Evolutionary conservation across 2,797 vertebrate species (phyloP), one percentile per base, ranked within the genome.

Genomic region (Pitangus sulphuratus): DNA sequence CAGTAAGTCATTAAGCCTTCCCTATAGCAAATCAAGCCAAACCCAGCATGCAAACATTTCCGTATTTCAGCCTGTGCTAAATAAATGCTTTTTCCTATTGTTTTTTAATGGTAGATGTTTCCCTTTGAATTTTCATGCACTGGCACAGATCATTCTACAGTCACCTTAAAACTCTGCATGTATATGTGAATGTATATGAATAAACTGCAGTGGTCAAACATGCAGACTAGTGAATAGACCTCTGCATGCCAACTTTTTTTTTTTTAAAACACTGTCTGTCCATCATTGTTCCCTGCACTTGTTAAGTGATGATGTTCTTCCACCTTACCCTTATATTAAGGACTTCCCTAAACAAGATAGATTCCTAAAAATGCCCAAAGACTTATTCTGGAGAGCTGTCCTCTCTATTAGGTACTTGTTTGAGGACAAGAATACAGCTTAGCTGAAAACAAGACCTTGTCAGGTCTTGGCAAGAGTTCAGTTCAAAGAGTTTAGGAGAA

Each of bases 71-170:
- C 30, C 65, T 88, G 48, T 78, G 68, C 22, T 60, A 57, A 90
- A 96, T 42, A 95, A 84, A 72, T 60, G 2, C 2, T 40, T 87
- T 81, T 45, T 22, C 35, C 47, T 62, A 30, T 50, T 84, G 31
- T 31, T 86, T 97, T 91, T 92, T 75, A 95, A 94, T 22, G 39
- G 35, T 26, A 95, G 90, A 79, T 19, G 19, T 51, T 95, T 93
- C 57, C 25, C 50, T 88, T 88, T 68, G 18, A 86, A 60, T 62
- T 87, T 66, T 79, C 71, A 45, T 25, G n/a, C 44, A n/a, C 26
- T 82, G 33, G 39, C n/a, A 30, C 19, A 47, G 26, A 48, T 82
- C 30, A 28, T 56, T 84, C 72, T 87, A 15, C 12, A 20, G 47
- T 64, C 31, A 81, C 19, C 50, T 71, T 71, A 45, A 91, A 85